Evolutionary conservation across 2,888 invertebrate species (phyloP).

Genomic region (Cryptosula pallasiana): DNA sequence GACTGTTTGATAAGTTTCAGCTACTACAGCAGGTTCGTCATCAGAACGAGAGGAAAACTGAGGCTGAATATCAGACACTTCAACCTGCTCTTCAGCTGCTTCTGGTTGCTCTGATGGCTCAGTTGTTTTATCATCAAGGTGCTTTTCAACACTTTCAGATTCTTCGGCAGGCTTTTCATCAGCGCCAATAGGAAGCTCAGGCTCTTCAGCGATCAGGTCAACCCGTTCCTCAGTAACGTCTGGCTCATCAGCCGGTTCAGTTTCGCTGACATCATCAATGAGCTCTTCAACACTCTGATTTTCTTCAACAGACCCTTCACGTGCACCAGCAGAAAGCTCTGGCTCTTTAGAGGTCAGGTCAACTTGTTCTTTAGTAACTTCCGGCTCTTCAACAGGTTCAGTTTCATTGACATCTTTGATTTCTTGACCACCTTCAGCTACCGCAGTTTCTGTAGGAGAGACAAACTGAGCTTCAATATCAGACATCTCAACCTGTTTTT

Average conservation of each 20-base stretch:
- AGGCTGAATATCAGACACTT: neutral
- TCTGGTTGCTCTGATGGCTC: neutral
- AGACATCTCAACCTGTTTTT: too few relatives aligned
- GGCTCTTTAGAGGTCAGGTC: too few relatives aligned
- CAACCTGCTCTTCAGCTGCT: neutral
- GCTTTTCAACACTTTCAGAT: neutral
- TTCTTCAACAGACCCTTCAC: neutral
- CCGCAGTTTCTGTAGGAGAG: too few relatives aligned
- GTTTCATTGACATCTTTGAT: too few relatives aligned
- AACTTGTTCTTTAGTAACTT: too few relatives aligned
- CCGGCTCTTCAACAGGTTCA: too few relatives aligned
- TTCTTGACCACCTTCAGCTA: too few relatives aligned
- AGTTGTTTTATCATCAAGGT: neutral
- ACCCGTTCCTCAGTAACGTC: neutral
- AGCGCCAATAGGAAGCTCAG: neutral
- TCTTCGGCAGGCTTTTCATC: neutral
- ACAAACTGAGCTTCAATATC: too few relatives aligned
- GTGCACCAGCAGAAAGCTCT: too few relatives aligned
- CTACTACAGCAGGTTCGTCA: neutral
- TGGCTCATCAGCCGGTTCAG: neutral
- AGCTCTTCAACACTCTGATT: neutral
- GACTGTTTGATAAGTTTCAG: neutral
- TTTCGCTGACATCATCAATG: neutral
- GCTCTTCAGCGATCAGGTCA: neutral
- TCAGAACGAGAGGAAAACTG: neutral